These are phyloP conservation scores for Chloroceryle aenea DNA, from an alignment of 2,113 vertebrate species.

Conservation along the genomic window DNA sequence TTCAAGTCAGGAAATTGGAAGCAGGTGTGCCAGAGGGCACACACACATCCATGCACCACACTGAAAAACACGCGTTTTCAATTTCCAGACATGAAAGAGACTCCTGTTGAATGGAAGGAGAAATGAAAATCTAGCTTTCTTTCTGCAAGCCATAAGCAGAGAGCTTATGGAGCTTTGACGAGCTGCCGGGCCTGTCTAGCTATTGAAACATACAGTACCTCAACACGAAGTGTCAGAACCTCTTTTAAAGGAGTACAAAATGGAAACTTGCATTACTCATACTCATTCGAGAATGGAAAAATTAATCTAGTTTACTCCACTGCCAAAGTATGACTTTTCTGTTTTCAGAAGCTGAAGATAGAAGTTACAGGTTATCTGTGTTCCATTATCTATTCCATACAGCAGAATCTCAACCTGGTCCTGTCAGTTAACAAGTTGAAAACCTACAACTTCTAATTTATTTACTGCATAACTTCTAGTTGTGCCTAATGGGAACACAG, in stretches of 20 bases:
- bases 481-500: background rate
- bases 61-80: constrained; percentile 85
- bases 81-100: constrained; percentile 92
- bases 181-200: constrained; percentile 47
- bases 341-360: background rate
- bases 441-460: background rate
- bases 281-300: background rate
- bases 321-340: background rate
- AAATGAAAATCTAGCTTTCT: constrained; percentile 80
- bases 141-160: constrained; percentile 81
- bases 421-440: background rate
- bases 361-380: background rate
- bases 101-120: constrained; percentile 87
- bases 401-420: background rate
- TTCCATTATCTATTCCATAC: background rate
- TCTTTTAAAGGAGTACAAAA: constrained; percentile 56
- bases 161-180: constrained; percentile 67
- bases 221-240: constrained; percentile 42
- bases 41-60: constrained; percentile 84
- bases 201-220: constrained; percentile 60
- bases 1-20: constrained; percentile 98
- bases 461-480: background rate
- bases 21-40: constrained; percentile 92
- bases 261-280: constrained; percentile 11
- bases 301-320: background rate